Evolutionary conservation across 1,140 invertebrate species (phyloP), one percentile per base, ranked within the genome.

Genomic region (Lineus longissimus): DNA sequence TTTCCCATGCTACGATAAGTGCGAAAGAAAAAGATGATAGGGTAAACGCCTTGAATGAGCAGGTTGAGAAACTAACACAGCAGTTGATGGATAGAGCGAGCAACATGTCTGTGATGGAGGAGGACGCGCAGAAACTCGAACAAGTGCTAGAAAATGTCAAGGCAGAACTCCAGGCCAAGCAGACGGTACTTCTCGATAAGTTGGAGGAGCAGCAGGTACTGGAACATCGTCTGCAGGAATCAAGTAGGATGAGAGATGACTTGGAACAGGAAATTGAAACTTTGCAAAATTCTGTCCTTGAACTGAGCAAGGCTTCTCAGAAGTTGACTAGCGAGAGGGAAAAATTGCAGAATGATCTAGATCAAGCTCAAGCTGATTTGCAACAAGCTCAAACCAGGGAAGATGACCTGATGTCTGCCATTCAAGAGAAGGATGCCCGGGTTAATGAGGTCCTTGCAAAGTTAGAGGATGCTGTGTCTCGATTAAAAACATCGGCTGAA

Each of bases 81-180:
- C 64, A 61, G 61, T 64, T 62, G 47, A 62, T 36, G 30, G 55
- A 68, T 33, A 63, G 68, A 66, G 68, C 68, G 68, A 68, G 68
- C 60, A 59, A 30, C 54, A 64, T 72, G 51, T 66, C 57, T 68
- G 68, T 70, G 41, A 65, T 36, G 33, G 33, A 36, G 15, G 33
- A 36, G 4, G 33, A 36, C 33, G 33, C 33, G 15, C 15, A 15
- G 4, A 36, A 36, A 36, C 33, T 36, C 15, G 6, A 36, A 36
- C 33, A 36, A 36, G 33, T 36, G 15, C 15, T 36, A 36, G 33
- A 36, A 4, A 36, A 36, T 36, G 33, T 36, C 6, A 36, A 36
- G 33, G 33, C 33, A 36, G 33, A 36, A 36, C 33, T 36, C 33
- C 33, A 36, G 33, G 33, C 33, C 33, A 36, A 36, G 15, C 33